Conservation (phyloP, 2,888 invertebrate species). For the Phoronis australis region DNA sequence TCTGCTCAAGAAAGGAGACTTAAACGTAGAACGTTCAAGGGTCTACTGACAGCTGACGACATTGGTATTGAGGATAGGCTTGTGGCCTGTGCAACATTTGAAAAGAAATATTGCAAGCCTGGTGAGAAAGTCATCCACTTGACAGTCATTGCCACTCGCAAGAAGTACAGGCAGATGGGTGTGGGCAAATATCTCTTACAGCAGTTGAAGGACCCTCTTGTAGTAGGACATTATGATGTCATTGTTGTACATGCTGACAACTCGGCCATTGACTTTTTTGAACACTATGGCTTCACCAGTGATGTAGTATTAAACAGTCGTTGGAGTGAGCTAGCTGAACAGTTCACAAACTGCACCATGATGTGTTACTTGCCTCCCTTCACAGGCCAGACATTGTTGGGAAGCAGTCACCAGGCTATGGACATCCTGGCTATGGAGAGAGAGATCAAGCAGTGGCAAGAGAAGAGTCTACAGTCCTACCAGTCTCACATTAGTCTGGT, state of each 20-base stretch:
- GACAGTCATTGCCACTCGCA: conserved; percentile 46
- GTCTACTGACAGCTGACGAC: conserved; percentile 25
- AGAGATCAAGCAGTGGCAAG: conserved; percentile 50
- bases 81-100: conserved; percentile 48
- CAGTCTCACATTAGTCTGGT: conserved; percentile 49
- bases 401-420: conserved; percentile 25
- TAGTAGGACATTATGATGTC: conserved; percentile 51
- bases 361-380: conserved; percentile 53
- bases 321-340: conserved; percentile 39
- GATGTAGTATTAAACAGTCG: conserved; percentile 51
- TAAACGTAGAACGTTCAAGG: conserved; percentile 21
- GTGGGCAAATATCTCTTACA: conserved; percentile 49
- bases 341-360: conserved; percentile 37
- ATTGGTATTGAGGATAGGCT: conserved; percentile 49
- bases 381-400: conserved; percentile 29
- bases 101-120: conserved; percentile 49
- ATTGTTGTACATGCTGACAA: conserved; percentile 53
- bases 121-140: conserved; percentile 49
- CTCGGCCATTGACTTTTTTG: conserved; percentile 49
- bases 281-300: conserved; percentile 50
- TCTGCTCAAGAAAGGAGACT: conserved; percentile 31
- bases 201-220: conserved; percentile 47
- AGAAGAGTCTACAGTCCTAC: conserved; percentile 49
- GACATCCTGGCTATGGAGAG: conserved; percentile 48
- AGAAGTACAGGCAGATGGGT: conserved; percentile 43